These are phyloP conservation scores for Alexandromys fortis DNA, from an alignment of 2,113 vertebrate species.

Conservation along the genomic window DNA sequence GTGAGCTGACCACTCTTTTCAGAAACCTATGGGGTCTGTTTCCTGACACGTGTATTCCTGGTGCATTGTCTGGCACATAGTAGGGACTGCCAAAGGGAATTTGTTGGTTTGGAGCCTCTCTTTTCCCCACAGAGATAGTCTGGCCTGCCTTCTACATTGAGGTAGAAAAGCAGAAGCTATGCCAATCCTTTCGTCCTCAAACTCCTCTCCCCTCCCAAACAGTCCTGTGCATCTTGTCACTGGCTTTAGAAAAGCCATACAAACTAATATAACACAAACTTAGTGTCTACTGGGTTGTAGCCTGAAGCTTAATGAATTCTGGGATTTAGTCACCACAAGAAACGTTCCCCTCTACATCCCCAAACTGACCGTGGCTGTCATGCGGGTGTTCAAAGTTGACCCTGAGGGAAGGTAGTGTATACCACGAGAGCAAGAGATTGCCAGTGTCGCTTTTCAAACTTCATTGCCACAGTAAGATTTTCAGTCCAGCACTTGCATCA, in stretches of 20 bases:
- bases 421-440: accelerated
- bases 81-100: neutral
- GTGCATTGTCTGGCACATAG: neutral
- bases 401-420: neutral
- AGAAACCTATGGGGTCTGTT: neutral
- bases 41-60: neutral
- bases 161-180: neutral
- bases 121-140: neutral
- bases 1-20: neutral
- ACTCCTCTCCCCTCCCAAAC: neutral
- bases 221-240: neutral
- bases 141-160: neutral
- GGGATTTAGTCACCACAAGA: neutral
- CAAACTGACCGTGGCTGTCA: neutral
- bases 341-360: neutral
- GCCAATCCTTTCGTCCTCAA: neutral
- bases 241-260: neutral
- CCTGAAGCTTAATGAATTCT: neutral
- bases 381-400: neutral
- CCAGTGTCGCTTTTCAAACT: accelerated
- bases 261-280: neutral
- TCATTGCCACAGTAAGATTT: neutral
- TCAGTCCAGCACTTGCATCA: accelerated
- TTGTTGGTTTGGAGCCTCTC: neutral
- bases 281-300: neutral